Percentiles rank a stretch among this genome's conserved stretches.
These are phyloP conservation scores for Agrilus cyanescens DNA, from an alignment of 2,888 invertebrate genomes.

Conservation along the genomic window DNA sequence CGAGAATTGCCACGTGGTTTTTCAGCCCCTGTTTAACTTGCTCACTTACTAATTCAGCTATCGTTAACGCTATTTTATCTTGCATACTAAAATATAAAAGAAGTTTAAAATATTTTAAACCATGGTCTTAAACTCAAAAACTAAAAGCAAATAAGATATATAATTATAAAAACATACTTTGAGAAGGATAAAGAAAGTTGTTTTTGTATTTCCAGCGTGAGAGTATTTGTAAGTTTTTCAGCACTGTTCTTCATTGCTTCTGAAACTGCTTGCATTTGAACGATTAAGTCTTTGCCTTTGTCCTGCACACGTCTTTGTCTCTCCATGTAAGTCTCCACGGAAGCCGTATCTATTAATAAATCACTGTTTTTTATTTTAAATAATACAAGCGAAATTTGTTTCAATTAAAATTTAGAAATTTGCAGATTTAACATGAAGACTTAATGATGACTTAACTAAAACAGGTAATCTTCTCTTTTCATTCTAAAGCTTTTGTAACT, in stretches of 20 bases:
- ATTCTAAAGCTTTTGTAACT: constrained; percentile 27
- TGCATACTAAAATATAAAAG: constrained; percentile 28
- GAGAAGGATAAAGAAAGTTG: constrained; percentile 30
- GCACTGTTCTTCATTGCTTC: constrained; percentile 30
- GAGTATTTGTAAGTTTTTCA: constrained; percentile 27
- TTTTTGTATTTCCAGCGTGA: constrained; percentile 30
- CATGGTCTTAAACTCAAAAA: background rate
- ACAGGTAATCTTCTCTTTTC: too few relatives aligned
- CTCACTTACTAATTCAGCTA: constrained; percentile 34
- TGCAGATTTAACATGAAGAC: too few relatives aligned
- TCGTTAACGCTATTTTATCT: constrained; percentile 29
- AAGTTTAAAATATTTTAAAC: constrained; percentile 2
- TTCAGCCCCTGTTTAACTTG: constrained; percentile 40
- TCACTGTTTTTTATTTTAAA: background rate
- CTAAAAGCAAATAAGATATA: constrained; percentile 1
- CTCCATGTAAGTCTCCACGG: constrained; percentile 36
- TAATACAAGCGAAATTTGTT: background rate
- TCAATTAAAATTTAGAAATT: too few relatives aligned
- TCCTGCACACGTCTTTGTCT: constrained; percentile 33
- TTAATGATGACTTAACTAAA: too few relatives aligned
- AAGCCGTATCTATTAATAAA: constrained; percentile 29
- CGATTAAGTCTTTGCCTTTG: constrained; percentile 32
- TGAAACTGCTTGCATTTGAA: constrained; percentile 33
- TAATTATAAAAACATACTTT: constrained; percentile 23
- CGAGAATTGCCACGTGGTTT: constrained; percentile 47